Evolutionary conservation across 2,888 invertebrate genomes (phyloP).

Genomic region (Petrophora chlorosata): DNA sequence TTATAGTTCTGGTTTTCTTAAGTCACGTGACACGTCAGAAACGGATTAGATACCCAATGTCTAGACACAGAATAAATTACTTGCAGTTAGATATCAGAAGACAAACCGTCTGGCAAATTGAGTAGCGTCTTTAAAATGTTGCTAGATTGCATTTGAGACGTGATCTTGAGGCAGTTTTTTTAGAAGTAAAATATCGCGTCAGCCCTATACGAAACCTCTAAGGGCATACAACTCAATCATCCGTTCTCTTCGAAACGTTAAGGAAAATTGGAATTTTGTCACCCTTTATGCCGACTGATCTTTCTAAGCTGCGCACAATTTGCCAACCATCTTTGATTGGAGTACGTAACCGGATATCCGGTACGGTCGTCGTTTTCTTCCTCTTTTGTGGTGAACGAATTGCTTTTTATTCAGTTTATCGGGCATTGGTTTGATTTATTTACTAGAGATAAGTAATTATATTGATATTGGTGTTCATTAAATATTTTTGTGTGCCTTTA

Average conservation of each 20-base stretch:
- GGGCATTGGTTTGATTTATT: constrained; percentile 54
- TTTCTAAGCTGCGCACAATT: constrained; percentile 67
- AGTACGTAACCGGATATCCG: constrained; percentile 72
- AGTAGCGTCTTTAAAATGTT: too few species aligned
- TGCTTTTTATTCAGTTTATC: constrained; percentile 60
- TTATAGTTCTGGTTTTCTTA: too few species aligned
- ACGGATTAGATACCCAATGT: too few species aligned
- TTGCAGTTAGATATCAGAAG: too few species aligned
- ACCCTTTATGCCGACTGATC: constrained; percentile 69
- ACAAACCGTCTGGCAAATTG: too few species aligned
- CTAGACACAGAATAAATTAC: too few species aligned
- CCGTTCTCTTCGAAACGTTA: constrained; percentile 52
- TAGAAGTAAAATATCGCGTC: neutral
- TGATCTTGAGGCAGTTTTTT: too few species aligned
- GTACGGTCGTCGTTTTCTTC: constrained; percentile 60
- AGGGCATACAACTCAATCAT: constrained; percentile 62
- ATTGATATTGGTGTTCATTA: too few species aligned
- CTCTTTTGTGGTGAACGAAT: constrained; percentile 58
- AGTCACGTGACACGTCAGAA: too few species aligned
- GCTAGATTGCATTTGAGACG: too few species aligned
- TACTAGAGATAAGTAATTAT: constrained; percentile 25
- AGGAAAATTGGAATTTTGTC: constrained; percentile 73
- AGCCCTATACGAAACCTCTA: constrained; percentile 37
- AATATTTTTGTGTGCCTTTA: too few species aligned
- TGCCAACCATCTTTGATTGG: constrained; percentile 72